Evolutionary conservation across 2,113 vertebrate genomes (phyloP).

Genomic region (Muscicapa adusta): DNA sequence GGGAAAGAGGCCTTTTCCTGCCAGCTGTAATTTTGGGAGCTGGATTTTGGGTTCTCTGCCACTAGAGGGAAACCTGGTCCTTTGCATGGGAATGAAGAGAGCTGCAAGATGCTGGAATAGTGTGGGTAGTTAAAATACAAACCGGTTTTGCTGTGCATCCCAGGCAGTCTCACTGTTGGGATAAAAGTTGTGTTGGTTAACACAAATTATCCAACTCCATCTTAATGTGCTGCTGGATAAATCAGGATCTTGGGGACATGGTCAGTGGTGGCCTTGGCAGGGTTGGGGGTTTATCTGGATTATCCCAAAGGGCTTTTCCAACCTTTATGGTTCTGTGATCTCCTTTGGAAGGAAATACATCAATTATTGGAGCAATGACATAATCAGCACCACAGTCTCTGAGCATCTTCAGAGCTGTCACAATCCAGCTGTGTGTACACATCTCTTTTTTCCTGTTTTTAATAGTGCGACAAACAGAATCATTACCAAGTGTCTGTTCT

Average conservation of each 20-base stretch:
- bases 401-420: not conserved
- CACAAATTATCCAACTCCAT: not conserved
- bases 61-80: conserved; percentile 70
- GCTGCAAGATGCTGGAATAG: not conserved
- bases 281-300: not conserved
- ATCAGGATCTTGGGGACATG: not conserved
- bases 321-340: not conserved
- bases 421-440: not conserved
- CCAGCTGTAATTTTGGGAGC: not conserved
- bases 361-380: not conserved
- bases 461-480: not conserved
- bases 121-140: not conserved
- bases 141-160: not conserved
- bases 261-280: not conserved
- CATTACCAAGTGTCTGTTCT: not conserved
- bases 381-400: not conserved
- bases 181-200: not conserved
- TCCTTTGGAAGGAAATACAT: not conserved
- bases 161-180: not conserved
- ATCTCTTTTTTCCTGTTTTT: not conserved
- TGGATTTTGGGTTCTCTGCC: conserved; percentile 55
- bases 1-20: not conserved
- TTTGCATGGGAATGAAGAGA: not conserved
- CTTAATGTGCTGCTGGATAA: not conserved
- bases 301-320: not conserved